Conservation (phyloP, 30 jellyfish, hydroid and myxozoan genomes). For the Cassiopea xamachana region DNA sequence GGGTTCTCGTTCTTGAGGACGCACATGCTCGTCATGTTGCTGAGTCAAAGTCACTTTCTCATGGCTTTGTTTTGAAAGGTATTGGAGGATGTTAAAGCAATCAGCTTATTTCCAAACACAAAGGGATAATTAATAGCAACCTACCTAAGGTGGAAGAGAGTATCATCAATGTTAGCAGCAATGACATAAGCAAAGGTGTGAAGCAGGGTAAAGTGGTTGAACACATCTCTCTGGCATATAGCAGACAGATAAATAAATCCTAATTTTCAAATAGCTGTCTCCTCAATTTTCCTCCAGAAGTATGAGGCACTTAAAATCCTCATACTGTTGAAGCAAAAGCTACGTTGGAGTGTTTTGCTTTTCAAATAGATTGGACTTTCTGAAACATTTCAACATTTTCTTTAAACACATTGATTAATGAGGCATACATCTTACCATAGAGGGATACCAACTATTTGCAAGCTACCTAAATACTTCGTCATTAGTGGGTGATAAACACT, state of each 20-base stretch:
- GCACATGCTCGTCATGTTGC: not conserved
- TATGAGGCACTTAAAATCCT: slow-evolving; percentile 9
- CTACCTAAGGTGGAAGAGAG: slow-evolving; percentile 10
- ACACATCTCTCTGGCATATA: not conserved
- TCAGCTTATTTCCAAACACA: slow-evolving; percentile 9
- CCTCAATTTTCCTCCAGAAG: too few species aligned
- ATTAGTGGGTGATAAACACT: too few species aligned
- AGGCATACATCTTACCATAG: too few species aligned
- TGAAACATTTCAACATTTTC: too few species aligned
- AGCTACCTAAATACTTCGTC: too few species aligned
- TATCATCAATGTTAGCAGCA: slow-evolving; percentile 13
- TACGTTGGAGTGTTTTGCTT: too few species aligned
- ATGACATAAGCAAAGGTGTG: not conserved
- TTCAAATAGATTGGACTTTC: too few species aligned
- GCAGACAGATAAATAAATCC: not conserved
- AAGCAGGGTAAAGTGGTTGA: not conserved
- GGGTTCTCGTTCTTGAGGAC: not conserved
- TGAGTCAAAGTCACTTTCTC: not conserved
- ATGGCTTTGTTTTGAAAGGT: not conserved
- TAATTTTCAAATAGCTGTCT: not conserved
- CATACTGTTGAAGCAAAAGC: not conserved
- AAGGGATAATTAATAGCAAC: slow-evolving; percentile 1
- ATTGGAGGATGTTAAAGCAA: slow-evolving; percentile 13
- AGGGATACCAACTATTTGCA: too few species aligned
- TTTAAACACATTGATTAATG: too few species aligned